Evolutionary conservation across 2,113 vertebrate genomes (phyloP), one percentile per base, ranked within the genome.

Genomic region (Calyptomena viridis): DNA sequence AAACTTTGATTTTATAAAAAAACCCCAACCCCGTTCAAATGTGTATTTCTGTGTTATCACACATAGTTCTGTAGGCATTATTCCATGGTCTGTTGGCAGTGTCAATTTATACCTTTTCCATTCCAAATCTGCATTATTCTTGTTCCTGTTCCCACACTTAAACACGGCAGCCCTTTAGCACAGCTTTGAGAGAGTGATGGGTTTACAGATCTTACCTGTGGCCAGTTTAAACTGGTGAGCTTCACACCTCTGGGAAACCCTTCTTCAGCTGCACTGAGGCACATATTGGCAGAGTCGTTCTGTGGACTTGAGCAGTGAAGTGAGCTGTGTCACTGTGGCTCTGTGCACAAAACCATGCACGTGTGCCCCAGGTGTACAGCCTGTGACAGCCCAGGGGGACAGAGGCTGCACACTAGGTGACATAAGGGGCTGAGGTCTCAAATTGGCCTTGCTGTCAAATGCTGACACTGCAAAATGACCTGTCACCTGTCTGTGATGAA

Each of bases 291-390:
- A 13, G 58, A 35, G 49, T 33, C 20, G 4, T 40, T 58, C 69
- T 58, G 37, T 53, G 80, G 77, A 13, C 44, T 21, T 33, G 9
- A 69, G 22, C 30, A 23, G 40, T 2, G 2, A 50, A n/a, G 40
- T 87, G 28, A 25, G 1, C 2, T 7, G 68, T 5, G 7, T 30
- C 53, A 1, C 50, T 80, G 13, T 46, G 55, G 13, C 2, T 80
- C 37, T 27, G 50, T 30, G 59, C 31, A 5, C 37, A 56, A 84
- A 60, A 49, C 37, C 13, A 21, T 35, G 28, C 33, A 3, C 14
- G 0, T 6, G 0, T 35, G 31, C 3, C 9, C 14, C 7, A 12
- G 9, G 19, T 18, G 6, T 20, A 11, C 15, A 16, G 46, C 5
- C 58, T 20, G 37, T 13, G 77, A 11, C 35, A 72, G 55, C 37